Conservation (phyloP, 2,797 vertebrate genomes). For the Malurus splendens region DNA sequence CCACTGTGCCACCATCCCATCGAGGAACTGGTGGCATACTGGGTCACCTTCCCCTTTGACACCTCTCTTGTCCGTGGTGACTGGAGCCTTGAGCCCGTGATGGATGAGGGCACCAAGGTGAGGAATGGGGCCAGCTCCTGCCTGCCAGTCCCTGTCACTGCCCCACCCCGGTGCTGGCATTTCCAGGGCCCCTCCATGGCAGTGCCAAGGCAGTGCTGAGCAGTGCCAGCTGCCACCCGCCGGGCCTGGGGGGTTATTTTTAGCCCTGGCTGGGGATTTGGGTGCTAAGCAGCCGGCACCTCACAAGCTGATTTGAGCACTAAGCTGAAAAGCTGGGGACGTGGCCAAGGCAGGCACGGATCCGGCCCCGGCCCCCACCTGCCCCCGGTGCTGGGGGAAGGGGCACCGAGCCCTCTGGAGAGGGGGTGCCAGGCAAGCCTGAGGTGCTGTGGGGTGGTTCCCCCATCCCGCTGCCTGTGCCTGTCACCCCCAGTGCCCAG, state of each 20-base stretch:
- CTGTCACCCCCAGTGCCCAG: accelerated
- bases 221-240: neutral
- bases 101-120: accelerated
- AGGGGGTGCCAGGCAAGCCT: accelerated
- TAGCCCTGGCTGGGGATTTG: slow-evolving; percentile 49
- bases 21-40: neutral
- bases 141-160: accelerated
- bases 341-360: neutral
- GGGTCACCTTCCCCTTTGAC: neutral
- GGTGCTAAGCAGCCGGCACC: slow-evolving; percentile 49
- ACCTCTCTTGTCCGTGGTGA: neutral
- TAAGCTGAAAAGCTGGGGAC: slow-evolving; percentile 43
- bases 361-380: neutral
- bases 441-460: neutral
- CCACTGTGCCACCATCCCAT: neutral
- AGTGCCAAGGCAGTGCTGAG: neutral
- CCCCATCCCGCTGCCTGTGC: neutral
- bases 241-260: slow-evolving; percentile 12
- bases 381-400: neutral
- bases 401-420: accelerated
- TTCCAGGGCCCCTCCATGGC: neutral
- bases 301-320: slow-evolving; percentile 46
- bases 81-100: accelerated
- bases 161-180: neutral
- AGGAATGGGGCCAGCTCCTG: neutral